Base-by-base conservation (phyloP, 2,888 invertebrate genomes). In the Aphidius colemani region DNA sequence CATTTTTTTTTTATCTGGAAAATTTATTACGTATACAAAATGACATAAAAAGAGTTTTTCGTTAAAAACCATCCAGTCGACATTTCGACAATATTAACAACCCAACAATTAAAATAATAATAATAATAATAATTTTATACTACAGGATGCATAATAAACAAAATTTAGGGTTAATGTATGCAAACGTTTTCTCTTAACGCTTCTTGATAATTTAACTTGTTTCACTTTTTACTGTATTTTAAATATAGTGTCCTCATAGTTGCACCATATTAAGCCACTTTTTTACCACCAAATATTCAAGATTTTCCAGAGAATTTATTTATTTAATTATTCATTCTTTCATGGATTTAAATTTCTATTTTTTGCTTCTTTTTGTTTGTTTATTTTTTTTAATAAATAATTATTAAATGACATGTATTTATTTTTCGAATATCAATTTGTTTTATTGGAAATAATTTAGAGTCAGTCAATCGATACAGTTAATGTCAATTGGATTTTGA, bases 21-120 rank as follows among this genome's bases (percentile, higher is more conserved):
- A 18, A 18, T 18, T 18, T 18, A 18, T 18, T 18, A 1, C 13
- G 13, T 18, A 1, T 18, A 18, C 13, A 18, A 18, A 18, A 18
- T 1, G 1, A 18, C 46, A 59, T 62, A 67, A 69, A 56, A 66
- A 67, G 68, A 67, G 68, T 57, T 65, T 69, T 73, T 73, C 71
- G 72, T 74, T 74, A 72, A 66, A 63, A 66, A 63, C 66, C 64
- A 64, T 66, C 65, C 61, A 59, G 60, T 60, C 64, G 11, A 63
- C 55, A 65, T 48, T 64, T 60, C 64, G 11, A 63, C 55, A 65
- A 50, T 64, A 43, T 63, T 50, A 67, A 67, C 67, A 62, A 64
- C 64, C 64, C 61, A 57, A 62, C 66, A 69, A 69, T 71, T 71
- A 67, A 68, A 72, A 65, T 69, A 70, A 71, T 70, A 72, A 30